Evolutionary conservation across 2,888 invertebrate species (phyloP).

Genomic region (Meta bourneti): DNA sequence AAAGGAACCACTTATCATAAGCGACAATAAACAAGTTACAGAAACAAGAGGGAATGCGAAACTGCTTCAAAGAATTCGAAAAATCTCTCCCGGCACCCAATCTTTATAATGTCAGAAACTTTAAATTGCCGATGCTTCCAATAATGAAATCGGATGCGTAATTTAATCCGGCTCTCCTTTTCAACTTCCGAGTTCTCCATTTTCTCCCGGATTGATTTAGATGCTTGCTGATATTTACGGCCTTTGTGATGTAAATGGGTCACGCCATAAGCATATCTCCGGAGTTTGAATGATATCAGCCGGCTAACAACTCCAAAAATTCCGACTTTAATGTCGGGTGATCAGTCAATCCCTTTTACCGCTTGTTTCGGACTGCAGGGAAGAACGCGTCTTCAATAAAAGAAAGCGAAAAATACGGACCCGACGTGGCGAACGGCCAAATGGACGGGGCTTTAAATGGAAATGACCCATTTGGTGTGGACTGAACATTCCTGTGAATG

Average conservation of each 20-base stretch:
- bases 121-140: conserved; percentile 3
- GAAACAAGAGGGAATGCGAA: not conserved
- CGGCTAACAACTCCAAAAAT: conserved; percentile 2
- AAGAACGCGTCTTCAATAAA: not conserved
- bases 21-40: not conserved
- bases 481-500: not conserved
- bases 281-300: not conserved
- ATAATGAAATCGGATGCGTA: conserved; percentile 6
- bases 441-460: conserved; percentile 11
- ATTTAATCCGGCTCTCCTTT: conserved; percentile 15
- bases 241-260: conserved; percentile 14
- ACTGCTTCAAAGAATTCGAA: not conserved
- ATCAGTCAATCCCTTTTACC: conserved; percentile 3
- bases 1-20: not conserved
- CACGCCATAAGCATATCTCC: conserved; percentile 11
- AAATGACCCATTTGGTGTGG: conserved; percentile 2
- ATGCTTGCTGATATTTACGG: conserved; percentile 19
- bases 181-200: not conserved
- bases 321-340: not conserved
- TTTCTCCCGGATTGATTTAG: conserved; percentile 7
- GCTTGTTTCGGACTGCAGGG: not conserved
- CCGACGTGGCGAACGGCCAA: conserved; percentile 6
- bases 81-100: not conserved
- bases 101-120: not conserved
- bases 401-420: not conserved